Evolutionary conservation across 2,797 vertebrate genomes (phyloP).

Genomic region (Aldrovandia affinis): DNA sequence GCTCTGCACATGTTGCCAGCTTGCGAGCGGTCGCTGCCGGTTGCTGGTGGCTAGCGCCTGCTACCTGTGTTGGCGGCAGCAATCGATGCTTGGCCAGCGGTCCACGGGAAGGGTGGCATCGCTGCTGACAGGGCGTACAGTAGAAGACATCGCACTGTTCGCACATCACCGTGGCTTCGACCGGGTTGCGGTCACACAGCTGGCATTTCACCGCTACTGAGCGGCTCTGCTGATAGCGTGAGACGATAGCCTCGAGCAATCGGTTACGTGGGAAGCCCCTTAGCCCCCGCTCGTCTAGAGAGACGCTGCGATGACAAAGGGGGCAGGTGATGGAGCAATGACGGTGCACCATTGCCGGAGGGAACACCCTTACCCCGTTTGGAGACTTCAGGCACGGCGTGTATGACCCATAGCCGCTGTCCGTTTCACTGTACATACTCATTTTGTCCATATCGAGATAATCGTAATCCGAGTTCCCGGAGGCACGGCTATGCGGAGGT

Average conservation of each 20-base stretch:
- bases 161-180: constrained; percentile 88
- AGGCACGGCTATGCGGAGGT: constrained; percentile 77
- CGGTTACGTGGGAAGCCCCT: constrained; percentile 93
- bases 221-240: constrained; percentile 85
- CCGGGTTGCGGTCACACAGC: constrained; percentile 91
- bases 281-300: constrained; percentile 89
- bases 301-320: constrained; percentile 94
- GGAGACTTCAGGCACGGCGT: constrained; percentile 94
- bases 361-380: constrained; percentile 89
- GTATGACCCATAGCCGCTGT: constrained; percentile 97
- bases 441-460: constrained; percentile 92
- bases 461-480: constrained; percentile 81
- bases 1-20: constrained; percentile 85
- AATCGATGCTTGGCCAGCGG: constrained; percentile 93
- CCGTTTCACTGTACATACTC: constrained; percentile 94
- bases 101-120: constrained; percentile 92
- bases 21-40: constrained; percentile 68
- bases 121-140: constrained; percentile 89
- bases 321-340: constrained; percentile 94
- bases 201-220: constrained; percentile 82
- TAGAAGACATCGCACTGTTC: constrained; percentile 96
- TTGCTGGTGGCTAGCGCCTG: constrained; percentile 48
- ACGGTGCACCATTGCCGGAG: constrained; percentile 76
- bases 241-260: constrained; percentile 89
- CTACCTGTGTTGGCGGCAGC: constrained; percentile 66